These are phyloP conservation scores for Petrolisthes manimaculis DNA, from an alignment of 2,888 invertebrate species.

Conservation along the genomic window DNA sequence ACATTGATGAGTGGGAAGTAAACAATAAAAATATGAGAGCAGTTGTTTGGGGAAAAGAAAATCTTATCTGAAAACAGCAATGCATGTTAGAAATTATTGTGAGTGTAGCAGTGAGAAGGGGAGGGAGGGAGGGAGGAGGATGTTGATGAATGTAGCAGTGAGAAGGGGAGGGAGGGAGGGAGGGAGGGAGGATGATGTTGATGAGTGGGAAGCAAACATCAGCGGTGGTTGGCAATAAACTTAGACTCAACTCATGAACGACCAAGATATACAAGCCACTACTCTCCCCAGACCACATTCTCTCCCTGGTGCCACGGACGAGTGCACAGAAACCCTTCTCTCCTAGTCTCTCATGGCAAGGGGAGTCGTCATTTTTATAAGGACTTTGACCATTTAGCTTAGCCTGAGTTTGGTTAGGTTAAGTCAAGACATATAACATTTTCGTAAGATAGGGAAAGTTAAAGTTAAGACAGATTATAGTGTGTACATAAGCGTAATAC, in stretches of 20 bases:
- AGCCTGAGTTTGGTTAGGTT: too few species aligned
- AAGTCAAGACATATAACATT: too few species aligned
- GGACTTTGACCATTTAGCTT: too few species aligned
- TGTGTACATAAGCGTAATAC: too few species aligned
- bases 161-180: background rate
- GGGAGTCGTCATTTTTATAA: background rate
- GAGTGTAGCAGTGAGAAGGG: background rate
- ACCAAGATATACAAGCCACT: background rate
- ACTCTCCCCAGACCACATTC: background rate
- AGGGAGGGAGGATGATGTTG: background rate
- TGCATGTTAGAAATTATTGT: background rate
- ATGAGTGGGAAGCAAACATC: background rate
- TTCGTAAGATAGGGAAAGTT: too few species aligned
- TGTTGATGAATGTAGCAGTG: background rate
- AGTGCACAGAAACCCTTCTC: background rate
- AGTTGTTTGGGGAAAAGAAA: too few species aligned
- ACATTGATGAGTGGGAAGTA: too few species aligned
- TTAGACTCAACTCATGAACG: too few species aligned
- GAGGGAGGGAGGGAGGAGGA: constrained; percentile 8
- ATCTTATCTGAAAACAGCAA: background rate
- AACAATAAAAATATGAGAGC: too few species aligned
- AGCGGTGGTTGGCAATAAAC: too few species aligned
- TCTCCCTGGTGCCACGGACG: background rate
- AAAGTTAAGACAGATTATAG: too few species aligned
- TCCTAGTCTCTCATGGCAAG: background rate